Evolutionary conservation across 2,797 vertebrate genomes (phyloP), one percentile per base, ranked within the genome.

Genomic region (Sebastolobus alascanus): DNA sequence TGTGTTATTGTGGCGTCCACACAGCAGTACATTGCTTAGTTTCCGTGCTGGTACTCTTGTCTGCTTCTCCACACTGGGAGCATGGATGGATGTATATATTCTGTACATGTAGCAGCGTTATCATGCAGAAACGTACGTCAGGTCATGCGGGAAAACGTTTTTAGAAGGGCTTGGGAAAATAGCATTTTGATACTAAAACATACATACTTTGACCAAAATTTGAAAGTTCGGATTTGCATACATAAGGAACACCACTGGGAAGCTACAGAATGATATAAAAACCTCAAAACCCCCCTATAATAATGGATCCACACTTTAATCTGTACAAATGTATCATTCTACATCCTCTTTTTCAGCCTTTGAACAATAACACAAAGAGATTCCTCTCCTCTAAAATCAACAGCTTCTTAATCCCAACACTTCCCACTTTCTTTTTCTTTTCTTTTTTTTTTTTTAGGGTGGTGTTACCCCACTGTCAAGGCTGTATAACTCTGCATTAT

Each of bases 401-500:
- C 20, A 29, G 11, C n/a, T 31, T 35, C 71, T 81, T 59, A 69
- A 74, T 61, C 33, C 20, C 20, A 37, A 50, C 29, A 60, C 40
- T 68, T 52, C 18, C 1, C 12, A 6, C 27, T 50, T 70, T 52
- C 25, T 52, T 63, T 35, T 8, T 59, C 29, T 35, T 40, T 27
- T 18, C 16, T 77, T 25, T 35, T 37, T 11, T n/a, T 37, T 3
- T 4, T 18, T 33, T 27, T 18, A 27, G 25, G 38, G 6, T 35
- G 3, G 14, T 37, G 27, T 61, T 52, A 43, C 33, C 27, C 16
- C 20, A 27, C 63, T 68, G 69, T 78, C 79, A 76, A 80, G 75
- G 55, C 64, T 77, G 73, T 29, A 59, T 38, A 68, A 68, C 37
- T 71, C 55, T 66, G 40, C 70, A 54, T 75, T 59, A 75, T 77